Evolutionary conservation across 2,888 invertebrate species (phyloP).

Genomic region (Eupsilia transversa): DNA sequence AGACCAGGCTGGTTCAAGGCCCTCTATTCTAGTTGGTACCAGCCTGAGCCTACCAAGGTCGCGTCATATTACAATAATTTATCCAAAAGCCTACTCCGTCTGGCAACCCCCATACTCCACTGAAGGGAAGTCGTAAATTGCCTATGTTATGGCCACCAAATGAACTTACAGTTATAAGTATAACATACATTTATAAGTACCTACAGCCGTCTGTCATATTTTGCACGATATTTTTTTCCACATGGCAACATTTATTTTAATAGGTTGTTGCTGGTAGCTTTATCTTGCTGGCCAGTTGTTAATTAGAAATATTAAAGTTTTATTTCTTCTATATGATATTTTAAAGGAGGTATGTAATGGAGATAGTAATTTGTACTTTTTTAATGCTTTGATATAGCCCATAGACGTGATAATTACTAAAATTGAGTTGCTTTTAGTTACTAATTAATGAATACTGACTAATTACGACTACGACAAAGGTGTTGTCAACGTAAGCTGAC

Average conservation of each 20-base stretch:
- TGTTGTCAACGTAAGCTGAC: neutral
- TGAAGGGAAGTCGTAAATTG: constrained; percentile 63
- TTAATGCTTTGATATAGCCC: constrained; percentile 8
- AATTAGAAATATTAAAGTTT: constrained; percentile 51
- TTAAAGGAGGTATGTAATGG: constrained; percentile 6
- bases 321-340: constrained; percentile 26
- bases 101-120: constrained; percentile 39
- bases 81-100: constrained; percentile 59
- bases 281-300: constrained; percentile 41
- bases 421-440: neutral
- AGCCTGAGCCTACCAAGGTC: constrained; percentile 64
- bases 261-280: constrained; percentile 34
- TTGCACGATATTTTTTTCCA: constrained; percentile 55
- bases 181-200: constrained; percentile 46
- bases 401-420: neutral
- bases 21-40: constrained; percentile 66
- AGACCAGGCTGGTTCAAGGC: constrained; percentile 57
- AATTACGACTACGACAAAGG: neutral
- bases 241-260: constrained; percentile 54
- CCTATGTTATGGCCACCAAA: constrained; percentile 63
- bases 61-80: constrained; percentile 61
- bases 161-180: constrained; percentile 44
- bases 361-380: constrained; percentile 9
- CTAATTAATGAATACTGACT: neutral
- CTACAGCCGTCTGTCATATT: constrained; percentile 57